phyloP scores from a whole-genome alignment of 2,888 invertebrate genomes.

The Apodemia hepburni region DNA sequence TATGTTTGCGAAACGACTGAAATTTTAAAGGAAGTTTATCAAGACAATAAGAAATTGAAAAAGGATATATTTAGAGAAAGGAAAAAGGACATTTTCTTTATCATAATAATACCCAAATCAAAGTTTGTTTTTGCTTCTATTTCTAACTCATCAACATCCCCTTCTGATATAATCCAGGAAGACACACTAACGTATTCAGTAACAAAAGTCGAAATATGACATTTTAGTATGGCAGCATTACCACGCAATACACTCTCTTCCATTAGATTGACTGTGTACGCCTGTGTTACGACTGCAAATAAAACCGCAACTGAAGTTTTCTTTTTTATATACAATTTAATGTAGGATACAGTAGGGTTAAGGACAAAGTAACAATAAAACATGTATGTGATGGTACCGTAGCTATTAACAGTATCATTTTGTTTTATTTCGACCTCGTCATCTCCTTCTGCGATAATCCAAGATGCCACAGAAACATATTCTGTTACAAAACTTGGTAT shows the following conservation, averaged over 20 bases:
- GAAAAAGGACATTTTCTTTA: conserved; percentile 21
- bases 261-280: conserved; percentile 93
- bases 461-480: conserved; percentile 91
- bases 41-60: background rate
- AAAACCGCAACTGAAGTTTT: conserved; percentile 37
- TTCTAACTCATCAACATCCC: conserved; percentile 67
- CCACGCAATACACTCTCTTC: conserved; percentile 94
- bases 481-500: conserved; percentile 94
- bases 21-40: conserved; percentile 40
- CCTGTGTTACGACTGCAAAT: conserved; percentile 91
- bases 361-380: background rate
- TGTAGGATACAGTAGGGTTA: conserved; percentile 2
- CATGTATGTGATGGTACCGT: conserved; percentile 46
- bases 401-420: conserved; percentile 46
- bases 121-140: conserved; percentile 59
- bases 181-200: conserved; percentile 93
- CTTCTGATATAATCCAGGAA: conserved; percentile 92
- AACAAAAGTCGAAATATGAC: conserved; percentile 95
- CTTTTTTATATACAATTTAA: background rate
- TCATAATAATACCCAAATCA: conserved; percentile 54
- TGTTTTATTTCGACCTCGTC: conserved; percentile 57
- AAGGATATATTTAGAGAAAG: conserved; percentile 4
- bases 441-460: conserved; percentile 88
- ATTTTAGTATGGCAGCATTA: conserved; percentile 94
- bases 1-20: conserved; percentile 95